A percentile compares a stretch with the other conserved stretches of the same genome.
Conservation (phyloP, 2,888 invertebrate species). For the Fabriciana adippe region DNA sequence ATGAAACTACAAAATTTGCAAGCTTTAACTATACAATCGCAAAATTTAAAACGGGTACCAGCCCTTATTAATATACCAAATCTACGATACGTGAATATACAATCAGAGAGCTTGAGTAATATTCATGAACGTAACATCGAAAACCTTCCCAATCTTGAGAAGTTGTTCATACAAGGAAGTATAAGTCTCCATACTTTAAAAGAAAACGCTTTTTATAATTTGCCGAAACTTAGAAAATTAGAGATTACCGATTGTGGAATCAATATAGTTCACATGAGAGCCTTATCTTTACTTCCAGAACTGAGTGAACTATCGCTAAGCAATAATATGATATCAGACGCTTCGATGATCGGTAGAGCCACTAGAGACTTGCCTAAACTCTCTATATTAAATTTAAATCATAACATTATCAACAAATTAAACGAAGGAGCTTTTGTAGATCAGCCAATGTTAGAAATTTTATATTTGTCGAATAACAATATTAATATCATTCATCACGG, state of each 20-base stretch:
- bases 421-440: slow-evolving; percentile 91
- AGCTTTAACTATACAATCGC: slow-evolving; percentile 91
- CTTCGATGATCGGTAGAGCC: slow-evolving; percentile 90
- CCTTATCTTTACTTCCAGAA: slow-evolving; percentile 87
- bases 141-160: slow-evolving; percentile 87
- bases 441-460: slow-evolving; percentile 85
- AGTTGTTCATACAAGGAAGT: slow-evolving; percentile 88
- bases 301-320: slow-evolving; percentile 86
- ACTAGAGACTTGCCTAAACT: slow-evolving; percentile 88
- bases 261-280: slow-evolving; percentile 89
- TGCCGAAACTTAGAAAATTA: slow-evolving; percentile 85
- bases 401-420: slow-evolving; percentile 87
- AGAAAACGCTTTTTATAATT: slow-evolving; percentile 86
- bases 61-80: slow-evolving; percentile 87
- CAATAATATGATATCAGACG: slow-evolving; percentile 89
- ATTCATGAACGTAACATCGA: slow-evolving; percentile 87
- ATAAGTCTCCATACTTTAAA: slow-evolving; percentile 86
- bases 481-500: slow-evolving; percentile 90
- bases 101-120: slow-evolving; percentile 85
- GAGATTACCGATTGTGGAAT: slow-evolving; percentile 91
- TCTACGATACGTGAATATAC: slow-evolving; percentile 88
- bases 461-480: slow-evolving; percentile 87
- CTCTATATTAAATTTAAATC: slow-evolving; percentile 86
- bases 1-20: slow-evolving; percentile 88
- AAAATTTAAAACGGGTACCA: slow-evolving; percentile 88